Evolutionary conservation across 2,113 vertebrate species (phyloP).

Genomic region (Bombycilla garrulus): DNA sequence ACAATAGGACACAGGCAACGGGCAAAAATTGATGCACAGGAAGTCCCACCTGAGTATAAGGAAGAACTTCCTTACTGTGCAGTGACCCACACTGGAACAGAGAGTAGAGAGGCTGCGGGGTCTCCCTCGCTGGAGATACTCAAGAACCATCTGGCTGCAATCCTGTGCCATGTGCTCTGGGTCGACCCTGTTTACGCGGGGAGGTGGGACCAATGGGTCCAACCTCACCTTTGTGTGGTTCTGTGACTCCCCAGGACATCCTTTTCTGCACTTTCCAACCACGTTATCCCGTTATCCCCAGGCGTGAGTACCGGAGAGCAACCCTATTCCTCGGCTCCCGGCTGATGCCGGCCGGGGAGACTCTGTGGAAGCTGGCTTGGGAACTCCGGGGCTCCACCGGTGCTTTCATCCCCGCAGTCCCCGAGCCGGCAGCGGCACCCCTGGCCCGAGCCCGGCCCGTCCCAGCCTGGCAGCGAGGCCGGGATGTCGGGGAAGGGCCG

Average conservation of each 20-base stretch:
- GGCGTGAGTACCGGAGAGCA: not conserved
- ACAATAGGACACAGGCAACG: not conserved
- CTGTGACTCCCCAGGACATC: not conserved
- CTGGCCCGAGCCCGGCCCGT: not conserved
- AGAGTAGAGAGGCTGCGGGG: not conserved
- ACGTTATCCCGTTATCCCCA: not conserved
- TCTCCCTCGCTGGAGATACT: not conserved
- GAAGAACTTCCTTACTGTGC: not conserved
- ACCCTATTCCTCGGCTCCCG: not conserved
- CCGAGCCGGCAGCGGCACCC: not conserved
- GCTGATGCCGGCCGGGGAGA: not conserved
- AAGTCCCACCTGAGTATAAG: not conserved
- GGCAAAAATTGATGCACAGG: not conserved
- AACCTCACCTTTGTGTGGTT: not conserved
- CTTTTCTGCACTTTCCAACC: not conserved
- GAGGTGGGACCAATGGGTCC: not conserved
- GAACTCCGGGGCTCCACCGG: not conserved
- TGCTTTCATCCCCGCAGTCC: not conserved
- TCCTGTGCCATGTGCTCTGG: not conserved
- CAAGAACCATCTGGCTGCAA: not conserved
- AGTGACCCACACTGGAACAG: not conserved
- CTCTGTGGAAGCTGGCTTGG: not conserved
- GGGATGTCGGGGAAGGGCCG: not conserved
- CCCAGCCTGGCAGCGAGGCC: not conserved
- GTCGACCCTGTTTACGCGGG: not conserved